A percentile compares a stretch with the other conserved stretches of the same genome.
Evolutionary conservation across 23 tunicate species (phyloP).

Genomic region (Phallusia fumigata): DNA sequence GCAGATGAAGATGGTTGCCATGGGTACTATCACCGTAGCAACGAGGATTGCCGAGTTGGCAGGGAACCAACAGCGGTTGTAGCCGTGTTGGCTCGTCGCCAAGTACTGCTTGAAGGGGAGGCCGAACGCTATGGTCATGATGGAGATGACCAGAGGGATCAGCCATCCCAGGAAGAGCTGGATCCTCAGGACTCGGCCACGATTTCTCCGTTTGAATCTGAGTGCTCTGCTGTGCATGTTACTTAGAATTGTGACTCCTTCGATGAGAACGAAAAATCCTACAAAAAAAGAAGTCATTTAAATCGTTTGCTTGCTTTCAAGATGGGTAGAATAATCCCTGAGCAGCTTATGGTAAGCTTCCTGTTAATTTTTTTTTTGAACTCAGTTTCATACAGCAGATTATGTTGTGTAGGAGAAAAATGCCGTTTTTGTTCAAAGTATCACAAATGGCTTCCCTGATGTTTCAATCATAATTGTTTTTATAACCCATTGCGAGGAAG

Average conservation of each 20-base stretch:
- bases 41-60: background rate
- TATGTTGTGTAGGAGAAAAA: too few relatives aligned
- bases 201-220: background rate
- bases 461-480: too few relatives aligned
- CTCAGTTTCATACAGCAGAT: too few relatives aligned
- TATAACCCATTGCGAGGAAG: too few relatives aligned
- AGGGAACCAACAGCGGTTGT: background rate
- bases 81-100: background rate
- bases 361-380: too few relatives aligned
- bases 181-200: background rate
- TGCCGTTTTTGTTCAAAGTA: too few relatives aligned
- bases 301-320: too few relatives aligned
- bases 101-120: background rate
- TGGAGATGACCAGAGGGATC: background rate
- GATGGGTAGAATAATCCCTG: too few relatives aligned
- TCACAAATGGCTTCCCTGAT: too few relatives aligned
- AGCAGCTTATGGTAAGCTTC: too few relatives aligned
- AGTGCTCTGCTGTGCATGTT: background rate
- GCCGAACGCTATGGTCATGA: background rate
- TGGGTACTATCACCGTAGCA: background rate
- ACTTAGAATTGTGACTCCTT: background rate
- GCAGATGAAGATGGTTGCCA: conserved; percentile 4
- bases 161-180: background rate
- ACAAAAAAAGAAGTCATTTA: background rate
- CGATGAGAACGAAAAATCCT: background rate